These are phyloP conservation scores for Drosophila algonquin DNA, from an alignment of 2,888 invertebrate species.

Conservation along the genomic window DNA sequence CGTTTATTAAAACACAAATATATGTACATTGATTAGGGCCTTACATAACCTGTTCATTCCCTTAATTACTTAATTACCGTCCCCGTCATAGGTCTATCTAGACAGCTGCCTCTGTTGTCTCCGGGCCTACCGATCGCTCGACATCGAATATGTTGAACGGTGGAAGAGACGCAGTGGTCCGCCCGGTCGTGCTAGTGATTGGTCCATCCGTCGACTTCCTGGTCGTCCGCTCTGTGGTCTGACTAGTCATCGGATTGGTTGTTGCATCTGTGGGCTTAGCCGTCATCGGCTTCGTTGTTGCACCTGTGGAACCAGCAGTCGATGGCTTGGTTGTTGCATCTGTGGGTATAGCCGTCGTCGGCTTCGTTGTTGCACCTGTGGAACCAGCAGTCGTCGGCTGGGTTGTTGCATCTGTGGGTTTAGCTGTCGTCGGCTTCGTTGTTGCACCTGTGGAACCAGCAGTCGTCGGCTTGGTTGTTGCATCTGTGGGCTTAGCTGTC, in stretches of 20 bases:
- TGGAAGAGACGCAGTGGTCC: constrained; percentile 31
- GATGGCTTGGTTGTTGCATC: neutral
- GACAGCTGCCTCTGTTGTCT: neutral
- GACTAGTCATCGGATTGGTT: neutral
- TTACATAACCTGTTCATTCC: neutral
- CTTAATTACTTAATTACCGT: neutral
- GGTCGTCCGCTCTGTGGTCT: neutral
- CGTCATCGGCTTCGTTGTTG: neutral
- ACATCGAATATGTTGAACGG: constrained; percentile 45
- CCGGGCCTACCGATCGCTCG: neutral
- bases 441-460: too few relatives aligned
- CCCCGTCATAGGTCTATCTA: neutral
- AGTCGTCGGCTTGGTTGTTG: neutral
- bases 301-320: neutral
- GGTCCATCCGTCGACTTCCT: neutral
- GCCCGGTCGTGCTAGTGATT: neutral
- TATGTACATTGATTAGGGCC: neutral
- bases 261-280: neutral
- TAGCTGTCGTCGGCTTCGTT: too few relatives aligned
- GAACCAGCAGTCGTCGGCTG: neutral
- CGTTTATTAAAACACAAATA: constrained; percentile 2
- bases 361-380: neutral
- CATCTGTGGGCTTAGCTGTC: neutral
- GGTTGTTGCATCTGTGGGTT: neutral
- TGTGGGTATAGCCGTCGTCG: neutral